Percentiles rank a stretch among this genome's conserved stretches.
Conservation (phyloP, 2,888 invertebrate species). For the Papilio elwesi region DNA sequence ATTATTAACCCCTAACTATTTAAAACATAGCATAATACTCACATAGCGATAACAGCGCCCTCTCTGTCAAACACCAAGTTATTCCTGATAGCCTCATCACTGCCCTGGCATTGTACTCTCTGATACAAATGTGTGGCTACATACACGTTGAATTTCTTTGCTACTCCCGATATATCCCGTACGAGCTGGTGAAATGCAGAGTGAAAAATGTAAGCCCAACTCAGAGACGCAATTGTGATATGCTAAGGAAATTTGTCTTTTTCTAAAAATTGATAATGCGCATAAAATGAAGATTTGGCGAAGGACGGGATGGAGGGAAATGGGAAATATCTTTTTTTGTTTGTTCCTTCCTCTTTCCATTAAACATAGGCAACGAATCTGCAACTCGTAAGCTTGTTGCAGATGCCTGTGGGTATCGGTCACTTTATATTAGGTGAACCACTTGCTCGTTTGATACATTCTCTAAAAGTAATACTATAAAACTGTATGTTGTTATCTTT, state of each 20-base stretch:
- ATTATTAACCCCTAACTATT: too few relatives aligned
- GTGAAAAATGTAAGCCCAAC: neutral
- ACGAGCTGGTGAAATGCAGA: slow-evolving; percentile 54
- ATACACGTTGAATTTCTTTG: slow-evolving; percentile 59
- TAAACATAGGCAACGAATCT: too few relatives aligned
- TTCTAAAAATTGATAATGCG: neutral
- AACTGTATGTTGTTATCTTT: too few relatives aligned
- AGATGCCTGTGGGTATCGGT: too few relatives aligned
- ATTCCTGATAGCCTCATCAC: slow-evolving; percentile 55
- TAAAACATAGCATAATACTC: slow-evolving; percentile 50
- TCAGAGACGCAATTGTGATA: neutral
- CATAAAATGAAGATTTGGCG: too few relatives aligned
- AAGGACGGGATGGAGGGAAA: too few relatives aligned
- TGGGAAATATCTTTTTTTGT: too few relatives aligned
- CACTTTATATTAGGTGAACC: too few relatives aligned
- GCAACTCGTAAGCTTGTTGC: too few relatives aligned
- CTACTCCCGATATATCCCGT: slow-evolving; percentile 58
- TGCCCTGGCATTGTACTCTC: slow-evolving; percentile 54
- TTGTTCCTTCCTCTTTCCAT: too few relatives aligned
- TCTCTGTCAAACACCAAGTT: slow-evolving; percentile 68
- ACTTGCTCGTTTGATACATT: too few relatives aligned
- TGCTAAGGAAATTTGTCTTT: neutral
- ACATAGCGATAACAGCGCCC: slow-evolving; percentile 65
- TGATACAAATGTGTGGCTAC: slow-evolving; percentile 62
- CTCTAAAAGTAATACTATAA: too few relatives aligned